Conservation (phyloP, 2,888 invertebrate species). For the Ecliptopera silaceata region DNA sequence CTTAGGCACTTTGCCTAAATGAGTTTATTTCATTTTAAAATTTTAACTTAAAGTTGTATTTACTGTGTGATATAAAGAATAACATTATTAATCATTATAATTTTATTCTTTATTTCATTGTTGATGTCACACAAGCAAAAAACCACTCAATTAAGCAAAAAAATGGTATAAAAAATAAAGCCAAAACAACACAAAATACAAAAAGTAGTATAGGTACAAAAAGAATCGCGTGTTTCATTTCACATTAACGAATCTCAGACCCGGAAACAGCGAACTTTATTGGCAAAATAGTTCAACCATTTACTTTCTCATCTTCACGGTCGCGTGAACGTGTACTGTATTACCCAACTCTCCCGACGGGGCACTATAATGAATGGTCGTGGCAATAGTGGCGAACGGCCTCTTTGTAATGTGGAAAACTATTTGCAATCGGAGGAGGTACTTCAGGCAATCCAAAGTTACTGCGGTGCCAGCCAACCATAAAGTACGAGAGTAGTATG, state of each 20-base stretch:
- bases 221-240: not conserved
- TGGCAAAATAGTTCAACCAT: slow-evolving; percentile 16
- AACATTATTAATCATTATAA: too few species aligned
- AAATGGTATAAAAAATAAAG: too few species aligned
- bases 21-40: too few species aligned
- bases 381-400: slow-evolving; percentile 47
- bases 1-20: too few species aligned
- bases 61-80: too few species aligned
- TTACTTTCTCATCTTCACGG: slow-evolving; percentile 24
- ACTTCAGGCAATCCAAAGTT: slow-evolving; percentile 11
- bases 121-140: too few species aligned
- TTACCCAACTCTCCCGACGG: slow-evolving; percentile 14
- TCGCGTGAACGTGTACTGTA: slow-evolving; percentile 17
- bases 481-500: slow-evolving; percentile 2
- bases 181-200: not conserved
- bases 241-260: not conserved
- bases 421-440: slow-evolving; percentile 37
- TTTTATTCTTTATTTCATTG: too few species aligned
- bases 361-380: slow-evolving; percentile 49
- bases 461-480: slow-evolving; percentile 13
- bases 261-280: slow-evolving; percentile 8
- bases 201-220: too few species aligned
- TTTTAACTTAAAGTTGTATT: too few species aligned
- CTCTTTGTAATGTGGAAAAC: slow-evolving; percentile 48
- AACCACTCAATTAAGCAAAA: too few species aligned